These are phyloP conservation scores for Meloidogyne floridensis DNA, from an alignment of 1,140 invertebrate species.

Conservation along the genomic window DNA sequence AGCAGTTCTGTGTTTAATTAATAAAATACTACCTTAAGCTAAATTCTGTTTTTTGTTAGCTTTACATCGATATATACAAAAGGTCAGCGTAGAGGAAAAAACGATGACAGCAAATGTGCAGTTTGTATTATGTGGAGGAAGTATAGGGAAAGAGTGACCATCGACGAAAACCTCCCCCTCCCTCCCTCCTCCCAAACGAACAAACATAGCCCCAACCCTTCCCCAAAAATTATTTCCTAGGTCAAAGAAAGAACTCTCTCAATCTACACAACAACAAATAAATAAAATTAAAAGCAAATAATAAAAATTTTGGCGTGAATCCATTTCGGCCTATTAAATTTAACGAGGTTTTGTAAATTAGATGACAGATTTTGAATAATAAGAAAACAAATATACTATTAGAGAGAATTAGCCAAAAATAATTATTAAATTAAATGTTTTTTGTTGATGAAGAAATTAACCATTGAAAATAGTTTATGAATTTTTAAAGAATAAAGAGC, in stretches of 20 bases:
- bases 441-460: too few relatives aligned
- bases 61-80: neutral
- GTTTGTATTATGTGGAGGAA: neutral
- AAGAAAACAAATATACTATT: too few relatives aligned
- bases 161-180: neutral
- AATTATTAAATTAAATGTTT: too few relatives aligned
- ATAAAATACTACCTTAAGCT: too few relatives aligned
- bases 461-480: too few relatives aligned
- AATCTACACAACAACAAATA: neutral
- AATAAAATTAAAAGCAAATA: neutral
- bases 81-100: conserved; percentile 2
- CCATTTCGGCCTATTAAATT: too few relatives aligned
- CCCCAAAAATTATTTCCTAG: neutral
- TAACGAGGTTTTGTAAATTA: too few relatives aligned
- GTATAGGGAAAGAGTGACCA: neutral
- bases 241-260: neutral
- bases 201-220: neutral
- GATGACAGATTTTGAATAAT: too few relatives aligned
- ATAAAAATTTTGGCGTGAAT: neutral
- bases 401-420: too few relatives aligned
- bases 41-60: neutral
- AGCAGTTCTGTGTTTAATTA: neutral
- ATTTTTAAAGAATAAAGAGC: too few relatives aligned
- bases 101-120: conserved; percentile 1
- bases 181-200: neutral